Evolutionary conservation across 2,113 vertebrate species (phyloP).

Genomic region (Sigmodon hispidus): DNA sequence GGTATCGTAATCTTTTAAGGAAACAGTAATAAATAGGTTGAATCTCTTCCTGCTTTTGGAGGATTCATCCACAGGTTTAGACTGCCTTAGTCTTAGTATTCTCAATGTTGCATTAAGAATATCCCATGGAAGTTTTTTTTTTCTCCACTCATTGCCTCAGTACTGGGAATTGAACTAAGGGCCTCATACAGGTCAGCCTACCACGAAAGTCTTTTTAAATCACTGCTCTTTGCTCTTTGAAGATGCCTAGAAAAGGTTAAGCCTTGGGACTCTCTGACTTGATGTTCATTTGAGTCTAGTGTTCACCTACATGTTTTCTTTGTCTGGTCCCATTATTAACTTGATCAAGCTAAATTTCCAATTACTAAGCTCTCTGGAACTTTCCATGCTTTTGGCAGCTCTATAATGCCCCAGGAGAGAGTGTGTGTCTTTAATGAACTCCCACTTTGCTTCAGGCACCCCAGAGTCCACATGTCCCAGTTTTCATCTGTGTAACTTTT

Average conservation of each 20-base stretch:
- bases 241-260: neutral
- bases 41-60: constrained; percentile 30
- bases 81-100: neutral
- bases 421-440: neutral
- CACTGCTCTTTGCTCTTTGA: neutral
- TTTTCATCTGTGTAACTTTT: constrained; percentile 22
- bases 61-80: neutral
- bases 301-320: constrained; percentile 13
- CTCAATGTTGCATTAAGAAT: neutral
- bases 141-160: neutral
- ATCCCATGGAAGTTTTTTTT: neutral
- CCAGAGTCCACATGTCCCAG: neutral
- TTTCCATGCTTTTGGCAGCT: neutral
- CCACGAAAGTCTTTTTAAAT: constrained; percentile 12
- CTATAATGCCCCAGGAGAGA: neutral
- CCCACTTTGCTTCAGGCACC: neutral
- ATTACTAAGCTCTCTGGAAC: neutral
- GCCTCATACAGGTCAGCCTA: neutral
- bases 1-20: neutral
- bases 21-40: neutral
- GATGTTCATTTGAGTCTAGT: constrained; percentile 1
- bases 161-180: neutral
- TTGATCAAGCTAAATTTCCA: neutral
- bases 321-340: neutral
- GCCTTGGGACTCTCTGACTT: neutral